Conservation (phyloP, 2,113 vertebrate genomes). For the Galeopterus variegatus region DNA sequence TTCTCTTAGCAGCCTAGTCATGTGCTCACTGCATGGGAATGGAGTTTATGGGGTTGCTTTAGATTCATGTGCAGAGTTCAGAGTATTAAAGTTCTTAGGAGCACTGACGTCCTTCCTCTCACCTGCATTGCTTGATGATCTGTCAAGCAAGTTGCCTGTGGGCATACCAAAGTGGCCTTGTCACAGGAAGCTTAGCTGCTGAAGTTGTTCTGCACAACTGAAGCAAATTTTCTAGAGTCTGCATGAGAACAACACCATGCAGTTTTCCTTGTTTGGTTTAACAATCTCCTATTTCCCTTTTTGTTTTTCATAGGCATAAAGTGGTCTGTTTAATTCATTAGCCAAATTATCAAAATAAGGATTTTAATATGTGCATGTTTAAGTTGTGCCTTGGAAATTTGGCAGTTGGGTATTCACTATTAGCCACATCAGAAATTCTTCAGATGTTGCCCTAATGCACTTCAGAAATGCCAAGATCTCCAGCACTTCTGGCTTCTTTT, state of each 20-base stretch:
- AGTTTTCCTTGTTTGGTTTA: background rate
- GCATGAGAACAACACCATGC: rapidly evolving
- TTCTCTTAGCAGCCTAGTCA: background rate
- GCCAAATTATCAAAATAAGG: background rate
- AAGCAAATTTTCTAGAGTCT: background rate
- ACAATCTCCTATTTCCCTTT: background rate
- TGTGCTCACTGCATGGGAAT: background rate
- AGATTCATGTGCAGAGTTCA: background rate
- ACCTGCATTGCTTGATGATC: background rate
- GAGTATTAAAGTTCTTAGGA: background rate
- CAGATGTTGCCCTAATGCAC: background rate
- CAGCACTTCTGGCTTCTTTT: background rate
- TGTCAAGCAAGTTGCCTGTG: background rate
- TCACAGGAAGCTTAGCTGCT: background rate
- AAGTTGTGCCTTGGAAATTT: background rate
- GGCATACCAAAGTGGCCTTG: background rate
- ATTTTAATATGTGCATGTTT: background rate
- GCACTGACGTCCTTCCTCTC: background rate
- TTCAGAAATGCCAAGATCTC: background rate
- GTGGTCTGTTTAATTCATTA: slow-evolving; percentile 32
- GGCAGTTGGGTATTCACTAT: background rate
- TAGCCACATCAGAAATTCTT: background rate
- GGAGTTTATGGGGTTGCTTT: background rate
- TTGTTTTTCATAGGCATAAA: background rate
- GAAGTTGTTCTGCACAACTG: rapidly evolving